phyloP scores from a whole-genome alignment of 2,888 invertebrate species.

The Pterobdella sp. region DNA sequence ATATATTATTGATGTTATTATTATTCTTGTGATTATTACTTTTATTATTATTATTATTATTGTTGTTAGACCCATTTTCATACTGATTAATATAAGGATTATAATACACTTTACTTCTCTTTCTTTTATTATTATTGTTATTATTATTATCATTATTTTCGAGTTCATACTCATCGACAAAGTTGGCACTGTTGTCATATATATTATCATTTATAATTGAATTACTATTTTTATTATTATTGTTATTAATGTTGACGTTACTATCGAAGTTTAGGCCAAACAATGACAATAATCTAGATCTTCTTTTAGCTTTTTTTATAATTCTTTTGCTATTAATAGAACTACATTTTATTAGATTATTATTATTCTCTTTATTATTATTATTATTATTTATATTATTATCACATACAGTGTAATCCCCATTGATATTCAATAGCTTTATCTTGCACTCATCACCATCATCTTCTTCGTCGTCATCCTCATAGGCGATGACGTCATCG shows the following conservation, averaged over 20 bases:
- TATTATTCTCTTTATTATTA: constrained; percentile 7
- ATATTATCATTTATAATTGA: constrained; percentile 1
- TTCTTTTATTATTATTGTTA: constrained; percentile 11
- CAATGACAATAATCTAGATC: not conserved
- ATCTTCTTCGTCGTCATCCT: not conserved
- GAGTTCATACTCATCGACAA: not conserved
- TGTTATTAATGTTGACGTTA: not conserved
- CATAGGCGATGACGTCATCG: not conserved
- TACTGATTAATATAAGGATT: constrained; percentile 6
- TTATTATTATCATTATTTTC: constrained; percentile 13
- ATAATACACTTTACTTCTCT: not conserved
- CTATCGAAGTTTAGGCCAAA: not conserved
- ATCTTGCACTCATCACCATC: not conserved
- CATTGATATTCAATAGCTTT: not conserved
- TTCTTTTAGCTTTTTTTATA: not conserved
- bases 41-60: constrained; percentile 15
- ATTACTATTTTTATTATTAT: not conserved
- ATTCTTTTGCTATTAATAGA: not conserved
- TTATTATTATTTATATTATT: not conserved
- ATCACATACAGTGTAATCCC: not conserved
- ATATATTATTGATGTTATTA: not conserved
- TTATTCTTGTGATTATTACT: constrained; percentile 5
- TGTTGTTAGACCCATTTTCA: not conserved
- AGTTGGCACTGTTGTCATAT: not conserved
- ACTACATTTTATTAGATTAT: not conserved